Evolutionary conservation across 2,797 vertebrate species (phyloP).

Genomic region (Cheirogaleus major): DNA sequence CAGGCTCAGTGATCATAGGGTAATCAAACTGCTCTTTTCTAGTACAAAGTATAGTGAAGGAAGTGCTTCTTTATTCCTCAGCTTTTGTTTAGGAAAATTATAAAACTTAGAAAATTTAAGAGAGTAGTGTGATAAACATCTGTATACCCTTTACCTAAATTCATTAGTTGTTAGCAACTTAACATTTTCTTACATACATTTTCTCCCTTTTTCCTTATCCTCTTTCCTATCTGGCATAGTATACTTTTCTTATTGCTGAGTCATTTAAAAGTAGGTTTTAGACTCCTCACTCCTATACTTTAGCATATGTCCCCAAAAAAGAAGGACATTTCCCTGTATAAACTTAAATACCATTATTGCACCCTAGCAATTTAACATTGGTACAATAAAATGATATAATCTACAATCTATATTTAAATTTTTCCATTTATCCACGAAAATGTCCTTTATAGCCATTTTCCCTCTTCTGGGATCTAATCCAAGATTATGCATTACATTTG

Average conservation of each 20-base stretch:
- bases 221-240: background rate
- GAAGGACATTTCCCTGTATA: background rate
- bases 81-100: conserved; percentile 24
- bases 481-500: background rate
- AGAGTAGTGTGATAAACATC: background rate
- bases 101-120: background rate
- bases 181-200: background rate
- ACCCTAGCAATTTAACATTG: background rate
- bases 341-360: background rate
- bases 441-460: background rate
- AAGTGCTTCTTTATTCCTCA: background rate
- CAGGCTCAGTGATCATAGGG: background rate
- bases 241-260: background rate
- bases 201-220: background rate
- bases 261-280: background rate
- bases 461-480: background rate
- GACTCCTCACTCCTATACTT: background rate
- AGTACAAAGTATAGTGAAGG: background rate
- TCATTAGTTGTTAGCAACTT: conserved; percentile 1
- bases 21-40: background rate
- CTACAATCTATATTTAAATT: background rate
- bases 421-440: background rate
- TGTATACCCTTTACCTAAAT: background rate
- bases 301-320: background rate
- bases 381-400: background rate